Evolutionary conservation across 2,113 vertebrate species (phyloP), one percentile per base, ranked within the genome.

Genomic region (Peromyscus maniculatus): DNA sequence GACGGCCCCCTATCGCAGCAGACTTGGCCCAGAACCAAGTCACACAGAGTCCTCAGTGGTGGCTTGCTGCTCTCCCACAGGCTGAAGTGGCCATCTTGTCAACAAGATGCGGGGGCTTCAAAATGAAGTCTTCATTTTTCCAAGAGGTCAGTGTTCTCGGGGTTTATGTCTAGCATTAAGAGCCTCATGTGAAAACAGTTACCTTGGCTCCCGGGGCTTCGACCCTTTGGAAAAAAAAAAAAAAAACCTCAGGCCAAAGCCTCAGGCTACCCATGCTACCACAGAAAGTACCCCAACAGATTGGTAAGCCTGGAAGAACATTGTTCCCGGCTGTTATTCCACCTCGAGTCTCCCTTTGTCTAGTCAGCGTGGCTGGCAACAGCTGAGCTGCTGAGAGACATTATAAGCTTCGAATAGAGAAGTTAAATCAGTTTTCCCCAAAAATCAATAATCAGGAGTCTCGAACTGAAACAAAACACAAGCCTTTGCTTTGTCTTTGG

Each of bases 151-250:
- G 22, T 49, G 9, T 16, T 94, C 97, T 96, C 96, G 96, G 94
- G 97, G 97, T 98, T 98, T 97, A 96, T 96, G 97, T 93, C 97
- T 96, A 95, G 87, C 75, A 94, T 97, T 97, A 98, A 98, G 97
- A 92, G 74, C 72, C 92, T 97, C 77, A 89, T 97, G 93, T 94
- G 98, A 97, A 98, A 98, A 95, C 96, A 98, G 98, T 92, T 87
- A 96, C 83, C 94, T 96, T 87, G 88, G 91, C 91, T 98, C 94
- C 91, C 0, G 0, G 95, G 95, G 69, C 84, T 96, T 96, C 84
- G 79, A 96, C 89, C 96, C 95, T 97, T 98, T 98, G 97, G 93
- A 16, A 36, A 69, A 69, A 94, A 15, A 33, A 69, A 33, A 33
- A 5, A 98, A 79, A 39, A 28, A 77, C 55, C 89, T 96, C 89